Evolutionary conservation across 2,888 invertebrate species (phyloP).

Genomic region (Ichneumoninae sp.): DNA sequence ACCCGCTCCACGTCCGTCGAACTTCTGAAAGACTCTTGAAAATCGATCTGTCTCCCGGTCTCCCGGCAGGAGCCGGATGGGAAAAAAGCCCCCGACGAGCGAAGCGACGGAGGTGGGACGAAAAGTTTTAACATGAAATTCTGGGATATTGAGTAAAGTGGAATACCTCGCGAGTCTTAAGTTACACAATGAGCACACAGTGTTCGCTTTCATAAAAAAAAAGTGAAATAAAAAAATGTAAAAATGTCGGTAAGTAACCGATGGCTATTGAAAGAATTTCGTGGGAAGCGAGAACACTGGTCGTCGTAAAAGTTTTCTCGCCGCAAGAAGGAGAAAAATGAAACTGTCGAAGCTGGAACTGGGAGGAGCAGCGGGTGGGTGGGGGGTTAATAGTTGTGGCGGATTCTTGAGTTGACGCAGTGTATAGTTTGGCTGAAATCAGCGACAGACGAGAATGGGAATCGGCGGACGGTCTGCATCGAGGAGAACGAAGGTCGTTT

Average conservation of each 20-base stretch:
- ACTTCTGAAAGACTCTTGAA: slow-evolving; percentile 31
- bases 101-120: slow-evolving; percentile 18
- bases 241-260: slow-evolving; percentile 24
- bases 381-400: neutral
- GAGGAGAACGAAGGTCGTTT: neutral
- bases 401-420: slow-evolving; percentile 25
- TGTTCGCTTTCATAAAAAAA: slow-evolving; percentile 18
- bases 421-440: slow-evolving; percentile 8
- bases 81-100: neutral
- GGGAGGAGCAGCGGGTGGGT: neutral
- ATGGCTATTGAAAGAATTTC: slow-evolving; percentile 59
- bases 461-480: neutral
- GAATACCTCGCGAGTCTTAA: slow-evolving; percentile 27
- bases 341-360: neutral
- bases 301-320: neutral
- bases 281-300: neutral
- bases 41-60: slow-evolving; percentile 27
- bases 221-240: slow-evolving; percentile 1
- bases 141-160: neutral
- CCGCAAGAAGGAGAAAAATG: slow-evolving; percentile 29
- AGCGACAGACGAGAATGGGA: slow-evolving; percentile 6
- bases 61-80: neutral
- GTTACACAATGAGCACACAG: slow-evolving; percentile 32
- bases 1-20: neutral
- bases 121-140: slow-evolving; percentile 58